phyloP scores from a whole-genome alignment of 2,888 invertebrate genomes.

The Dryomyza anilis region DNA sequence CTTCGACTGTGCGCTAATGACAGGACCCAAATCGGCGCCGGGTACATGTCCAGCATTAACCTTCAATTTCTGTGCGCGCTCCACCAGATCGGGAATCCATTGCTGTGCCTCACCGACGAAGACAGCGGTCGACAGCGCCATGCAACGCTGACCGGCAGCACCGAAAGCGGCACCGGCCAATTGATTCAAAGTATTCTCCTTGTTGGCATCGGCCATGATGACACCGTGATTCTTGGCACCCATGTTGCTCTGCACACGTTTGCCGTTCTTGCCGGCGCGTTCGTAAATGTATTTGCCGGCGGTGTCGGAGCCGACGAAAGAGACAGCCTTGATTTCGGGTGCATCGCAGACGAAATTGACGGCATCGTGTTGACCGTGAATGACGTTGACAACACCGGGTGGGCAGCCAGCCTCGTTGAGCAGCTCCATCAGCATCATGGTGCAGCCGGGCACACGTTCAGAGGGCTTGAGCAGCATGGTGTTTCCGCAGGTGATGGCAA shows the following conservation, averaged over 20 bases:
- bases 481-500: constrained; percentile 89
- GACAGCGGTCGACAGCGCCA: constrained; percentile 82
- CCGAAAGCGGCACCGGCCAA: constrained; percentile 95
- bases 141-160: constrained; percentile 98
- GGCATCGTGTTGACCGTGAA: constrained; percentile 93
- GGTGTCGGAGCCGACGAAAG: constrained; percentile 96
- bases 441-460: constrained; percentile 96
- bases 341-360: constrained; percentile 98
- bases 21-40: constrained; percentile 86
- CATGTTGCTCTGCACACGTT: constrained; percentile 97
- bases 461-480: constrained; percentile 95
- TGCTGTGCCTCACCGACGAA: constrained; percentile 77
- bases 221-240: constrained; percentile 99
- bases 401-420: constrained; percentile 94
- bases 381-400: constrained; percentile 93
- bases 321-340: constrained; percentile 94
- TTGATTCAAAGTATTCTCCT: constrained; percentile 93
- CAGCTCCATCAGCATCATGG: constrained; percentile 92
- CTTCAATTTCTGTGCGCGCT: constrained; percentile 79
- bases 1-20: constrained; percentile 92
- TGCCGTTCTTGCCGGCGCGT: constrained; percentile 87
- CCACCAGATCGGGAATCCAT: constrained; percentile 93
- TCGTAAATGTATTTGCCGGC: constrained; percentile 97
- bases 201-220: constrained; percentile 96
- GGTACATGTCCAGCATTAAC: constrained; percentile 89